phyloP scores from a whole-genome alignment of 2,113 vertebrate genomes.

The Mastomys natalensis region DNA sequence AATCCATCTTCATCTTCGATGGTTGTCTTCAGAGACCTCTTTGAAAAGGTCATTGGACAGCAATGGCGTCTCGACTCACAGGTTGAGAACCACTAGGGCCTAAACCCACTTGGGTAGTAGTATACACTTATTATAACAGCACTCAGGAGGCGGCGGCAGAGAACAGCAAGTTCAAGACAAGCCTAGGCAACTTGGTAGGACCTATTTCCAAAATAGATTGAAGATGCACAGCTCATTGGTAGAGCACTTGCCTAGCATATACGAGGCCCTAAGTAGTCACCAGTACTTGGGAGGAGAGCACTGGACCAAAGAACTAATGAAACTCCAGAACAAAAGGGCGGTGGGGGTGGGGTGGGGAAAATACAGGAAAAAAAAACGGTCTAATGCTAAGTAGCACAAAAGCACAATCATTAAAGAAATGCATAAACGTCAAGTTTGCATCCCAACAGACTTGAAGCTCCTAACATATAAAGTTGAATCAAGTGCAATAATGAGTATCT shows the following conservation, averaged over 20 bases:
- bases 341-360: not conserved
- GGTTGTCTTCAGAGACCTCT: not conserved
- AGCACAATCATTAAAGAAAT: conserved; percentile 23
- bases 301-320: not conserved
- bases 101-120: not conserved
- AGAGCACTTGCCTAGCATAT: not conserved
- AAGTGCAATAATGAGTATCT: too few relatives aligned
- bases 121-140: not conserved
- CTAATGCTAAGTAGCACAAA: not conserved
- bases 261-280: not conserved
- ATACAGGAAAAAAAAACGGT: not conserved
- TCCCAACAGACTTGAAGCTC: not conserved
- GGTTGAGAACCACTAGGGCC: not conserved
- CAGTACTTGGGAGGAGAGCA: not conserved
- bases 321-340: not conserved
- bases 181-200: not conserved
- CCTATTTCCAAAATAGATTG: not conserved
- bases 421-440: not conserved
- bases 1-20: too few relatives aligned
- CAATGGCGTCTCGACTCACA: not conserved
- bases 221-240: not conserved
- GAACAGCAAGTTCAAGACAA: not conserved
- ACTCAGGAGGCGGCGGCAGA: not conserved
- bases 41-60: not conserved
- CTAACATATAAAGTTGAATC: not conserved